Evolutionary conservation across 2,888 invertebrate genomes (phyloP).

Genomic region (Temnothorax ravouxi): DNA sequence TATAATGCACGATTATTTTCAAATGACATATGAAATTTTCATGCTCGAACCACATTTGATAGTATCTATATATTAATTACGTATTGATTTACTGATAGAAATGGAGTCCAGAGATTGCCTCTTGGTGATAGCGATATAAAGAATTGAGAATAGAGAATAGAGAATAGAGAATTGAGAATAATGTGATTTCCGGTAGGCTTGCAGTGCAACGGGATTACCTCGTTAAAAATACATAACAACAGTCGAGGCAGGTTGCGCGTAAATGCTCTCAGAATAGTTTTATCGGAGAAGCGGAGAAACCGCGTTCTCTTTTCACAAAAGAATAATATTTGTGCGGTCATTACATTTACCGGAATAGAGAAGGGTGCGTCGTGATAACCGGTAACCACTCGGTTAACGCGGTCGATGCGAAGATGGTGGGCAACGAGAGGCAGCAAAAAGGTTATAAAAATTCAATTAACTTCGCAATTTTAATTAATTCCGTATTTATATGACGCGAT

Average conservation of each 20-base stretch:
- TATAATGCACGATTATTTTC: not conserved
- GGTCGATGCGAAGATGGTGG: constrained; percentile 66
- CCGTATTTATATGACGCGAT: constrained; percentile 81
- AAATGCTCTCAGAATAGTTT: constrained; percentile 80
- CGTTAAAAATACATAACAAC: constrained; percentile 75
- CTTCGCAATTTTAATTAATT: constrained; percentile 82
- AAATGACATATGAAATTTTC: not conserved
- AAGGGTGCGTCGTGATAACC: constrained; percentile 64
- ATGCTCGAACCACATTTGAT: not conserved
- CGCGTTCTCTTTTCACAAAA: constrained; percentile 74
- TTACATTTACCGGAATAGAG: constrained; percentile 79
- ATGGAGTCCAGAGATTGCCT: not conserved
- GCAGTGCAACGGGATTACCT: constrained; percentile 66
- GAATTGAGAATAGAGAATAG: too few species aligned
- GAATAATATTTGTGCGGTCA: constrained; percentile 82
- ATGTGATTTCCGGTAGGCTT: constrained; percentile 8
- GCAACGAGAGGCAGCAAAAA: constrained; percentile 65
- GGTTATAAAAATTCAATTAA: constrained; percentile 84
- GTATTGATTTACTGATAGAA: not conserved
- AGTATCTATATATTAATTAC: not conserved
- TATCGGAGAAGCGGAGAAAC: constrained; percentile 70
- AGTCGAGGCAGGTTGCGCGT: constrained; percentile 79
- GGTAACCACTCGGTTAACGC: constrained; percentile 82
- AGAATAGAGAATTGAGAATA: too few species aligned
- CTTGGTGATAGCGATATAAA: not conserved